Percentiles rank a stretch among this genome's conserved stretches.
Conservation (phyloP, 2,113 vertebrate genomes). For the Echinops telfairi region DNA sequence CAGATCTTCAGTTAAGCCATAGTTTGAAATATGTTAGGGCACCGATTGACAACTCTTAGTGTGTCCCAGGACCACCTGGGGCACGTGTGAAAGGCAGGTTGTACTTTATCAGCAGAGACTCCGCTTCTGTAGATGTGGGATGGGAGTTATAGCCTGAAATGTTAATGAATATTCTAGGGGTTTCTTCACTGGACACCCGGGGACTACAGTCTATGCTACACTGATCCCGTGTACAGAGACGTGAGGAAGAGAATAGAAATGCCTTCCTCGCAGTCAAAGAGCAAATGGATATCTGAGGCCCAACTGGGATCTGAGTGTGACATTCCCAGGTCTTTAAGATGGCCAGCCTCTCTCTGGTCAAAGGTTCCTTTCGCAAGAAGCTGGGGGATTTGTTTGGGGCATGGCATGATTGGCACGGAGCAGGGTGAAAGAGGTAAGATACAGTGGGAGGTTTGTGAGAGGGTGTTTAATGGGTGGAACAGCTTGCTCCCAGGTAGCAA, state of each 20-base stretch:
- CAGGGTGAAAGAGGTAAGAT: not conserved
- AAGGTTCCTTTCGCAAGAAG: not conserved
- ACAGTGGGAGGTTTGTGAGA: too few relatives aligned
- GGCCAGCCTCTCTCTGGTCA: not conserved
- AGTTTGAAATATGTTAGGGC: not conserved
- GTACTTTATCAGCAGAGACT: not conserved
- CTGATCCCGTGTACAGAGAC: too few relatives aligned
- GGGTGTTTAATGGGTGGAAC: accelerated
- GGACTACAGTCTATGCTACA: not conserved
- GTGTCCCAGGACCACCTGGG: not conserved
- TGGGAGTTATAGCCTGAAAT: not conserved
- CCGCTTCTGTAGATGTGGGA: not conserved
- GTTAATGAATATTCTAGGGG: not conserved
- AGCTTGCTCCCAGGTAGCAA: not conserved
- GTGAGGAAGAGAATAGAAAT: not conserved
- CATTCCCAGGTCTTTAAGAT: not conserved
- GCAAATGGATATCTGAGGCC: accelerated
- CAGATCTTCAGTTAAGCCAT: not conserved
- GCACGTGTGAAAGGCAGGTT: too few relatives aligned
- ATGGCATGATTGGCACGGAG: not conserved
- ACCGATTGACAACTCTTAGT: not conserved
- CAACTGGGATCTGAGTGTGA: not conserved
- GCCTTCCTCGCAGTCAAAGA: accelerated
- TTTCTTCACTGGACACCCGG: not conserved
- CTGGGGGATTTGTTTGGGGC: not conserved